Evolutionary conservation across 2,797 vertebrate genomes (phyloP).

Genomic region (Diplodus puntazzo): DNA sequence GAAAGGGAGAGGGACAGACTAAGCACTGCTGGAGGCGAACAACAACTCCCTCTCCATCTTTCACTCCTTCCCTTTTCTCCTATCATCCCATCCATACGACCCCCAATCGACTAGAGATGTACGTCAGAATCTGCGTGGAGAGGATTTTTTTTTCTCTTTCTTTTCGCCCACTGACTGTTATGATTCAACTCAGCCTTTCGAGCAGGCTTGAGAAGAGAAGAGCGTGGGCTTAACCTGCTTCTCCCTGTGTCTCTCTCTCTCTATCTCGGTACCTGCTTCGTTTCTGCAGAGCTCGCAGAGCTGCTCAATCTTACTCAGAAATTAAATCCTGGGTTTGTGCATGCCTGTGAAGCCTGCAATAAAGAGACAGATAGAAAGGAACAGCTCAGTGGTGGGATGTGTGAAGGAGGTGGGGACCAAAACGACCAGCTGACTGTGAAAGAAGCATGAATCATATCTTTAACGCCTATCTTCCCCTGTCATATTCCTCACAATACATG

Average conservation of each 20-base stretch:
- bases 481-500: constrained; percentile 45
- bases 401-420: constrained; percentile 75
- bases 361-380: constrained; percentile 67
- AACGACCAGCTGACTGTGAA: constrained; percentile 75
- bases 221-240: constrained; percentile 70
- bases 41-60: constrained; percentile 17
- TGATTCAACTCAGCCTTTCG: constrained; percentile 73
- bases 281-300: constrained; percentile 45
- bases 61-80: constrained; percentile 26
- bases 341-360: constrained; percentile 53
- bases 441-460: constrained; percentile 73
- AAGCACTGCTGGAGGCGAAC: constrained; percentile 26
- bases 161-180: constrained; percentile 75
- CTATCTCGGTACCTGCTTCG: constrained; percentile 40
- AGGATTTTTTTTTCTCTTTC: constrained; percentile 52
- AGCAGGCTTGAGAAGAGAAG: constrained; percentile 55
- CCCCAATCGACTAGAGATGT: constrained; percentile 47
- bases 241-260: constrained; percentile 30
- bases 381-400: constrained; percentile 81
- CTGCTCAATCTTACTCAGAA: constrained; percentile 48
- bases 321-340: constrained; percentile 59
- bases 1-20: constrained; percentile 1
- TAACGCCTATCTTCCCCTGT: constrained; percentile 58
- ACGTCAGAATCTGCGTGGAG: constrained; percentile 69
- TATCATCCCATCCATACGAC: constrained; percentile 39